phyloP scores from a whole-genome alignment of 2,888 invertebrate genomes.

The Oligia fasciuncula region DNA sequence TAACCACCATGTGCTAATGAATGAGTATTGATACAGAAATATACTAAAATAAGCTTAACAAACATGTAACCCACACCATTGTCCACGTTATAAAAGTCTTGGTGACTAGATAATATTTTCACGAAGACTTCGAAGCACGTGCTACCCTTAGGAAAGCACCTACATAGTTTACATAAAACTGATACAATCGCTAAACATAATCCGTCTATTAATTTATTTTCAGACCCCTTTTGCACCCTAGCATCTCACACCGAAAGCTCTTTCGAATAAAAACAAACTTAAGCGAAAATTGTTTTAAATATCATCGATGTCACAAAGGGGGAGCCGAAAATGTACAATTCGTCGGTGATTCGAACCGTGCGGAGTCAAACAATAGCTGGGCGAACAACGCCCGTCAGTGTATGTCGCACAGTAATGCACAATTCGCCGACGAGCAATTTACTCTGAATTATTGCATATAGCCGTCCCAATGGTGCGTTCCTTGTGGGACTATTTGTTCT shows the following conservation, averaged over 20 bases:
- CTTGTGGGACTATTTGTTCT: conserved; percentile 66
- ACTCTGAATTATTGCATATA: conserved; percentile 79
- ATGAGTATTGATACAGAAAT: too few species aligned
- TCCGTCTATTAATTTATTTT: neutral
- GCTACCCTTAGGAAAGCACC: neutral
- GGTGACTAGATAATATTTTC: neutral
- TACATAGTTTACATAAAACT: neutral
- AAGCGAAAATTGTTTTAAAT: conserved; percentile 34
- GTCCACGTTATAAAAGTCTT: too few species aligned
- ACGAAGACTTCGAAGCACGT: neutral
- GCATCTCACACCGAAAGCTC: neutral
- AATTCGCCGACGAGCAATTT: conserved; percentile 74
- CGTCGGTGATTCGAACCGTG: conserved; percentile 56
- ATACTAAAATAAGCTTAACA: too few species aligned
- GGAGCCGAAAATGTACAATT: conserved; percentile 54
- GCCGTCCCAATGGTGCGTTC: conserved; percentile 68
- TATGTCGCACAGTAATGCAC: conserved; percentile 73
- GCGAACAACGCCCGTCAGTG: conserved; percentile 65
- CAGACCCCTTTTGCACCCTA: neutral
- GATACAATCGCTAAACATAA: neutral
- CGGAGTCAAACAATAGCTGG: conserved; percentile 62
- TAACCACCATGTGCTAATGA: too few species aligned
- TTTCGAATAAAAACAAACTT: conserved; percentile 5
- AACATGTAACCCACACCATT: too few species aligned
- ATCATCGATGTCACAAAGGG: conserved; percentile 31